phyloP scores from a whole-genome alignment of 2,113 vertebrate species.

The Alosa alosa region DNA sequence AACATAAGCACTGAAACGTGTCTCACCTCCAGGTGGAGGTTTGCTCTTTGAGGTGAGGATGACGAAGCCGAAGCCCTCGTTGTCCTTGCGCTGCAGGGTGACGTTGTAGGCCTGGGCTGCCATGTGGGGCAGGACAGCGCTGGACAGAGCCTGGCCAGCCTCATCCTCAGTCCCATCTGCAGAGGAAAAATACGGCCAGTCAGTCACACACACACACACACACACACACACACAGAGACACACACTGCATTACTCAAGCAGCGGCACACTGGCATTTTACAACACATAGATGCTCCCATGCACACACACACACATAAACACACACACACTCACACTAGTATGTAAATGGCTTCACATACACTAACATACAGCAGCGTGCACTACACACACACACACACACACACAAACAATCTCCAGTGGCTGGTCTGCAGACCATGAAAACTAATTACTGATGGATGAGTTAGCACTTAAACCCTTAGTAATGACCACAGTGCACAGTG shows the following conservation, averaged over 20 bases:
- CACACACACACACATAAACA: neutral
- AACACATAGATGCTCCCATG: neutral
- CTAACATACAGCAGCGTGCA: neutral
- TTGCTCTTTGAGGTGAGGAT: slow-evolving; percentile 98
- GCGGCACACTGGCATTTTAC: neutral
- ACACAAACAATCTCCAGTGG: neutral
- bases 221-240: neutral
- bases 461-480: neutral
- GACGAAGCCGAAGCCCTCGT: slow-evolving; percentile 95
- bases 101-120: slow-evolving; percentile 78
- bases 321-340: neutral
- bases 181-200: neutral
- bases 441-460: slow-evolving; percentile 1
- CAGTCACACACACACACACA: neutral
- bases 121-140: neutral
- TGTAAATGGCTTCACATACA: neutral
- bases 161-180: neutral
- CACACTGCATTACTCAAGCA: neutral
- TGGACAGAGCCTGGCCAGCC: neutral
- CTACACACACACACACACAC: neutral
- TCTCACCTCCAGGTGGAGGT: slow-evolving; percentile 90
- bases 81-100: slow-evolving; percentile 87
- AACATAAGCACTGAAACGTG: no score
- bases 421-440: neutral
- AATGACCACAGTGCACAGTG: neutral